phyloP scores from a whole-genome alignment of 2,113 vertebrate genomes.

The Clarias macrocephalus region DNA sequence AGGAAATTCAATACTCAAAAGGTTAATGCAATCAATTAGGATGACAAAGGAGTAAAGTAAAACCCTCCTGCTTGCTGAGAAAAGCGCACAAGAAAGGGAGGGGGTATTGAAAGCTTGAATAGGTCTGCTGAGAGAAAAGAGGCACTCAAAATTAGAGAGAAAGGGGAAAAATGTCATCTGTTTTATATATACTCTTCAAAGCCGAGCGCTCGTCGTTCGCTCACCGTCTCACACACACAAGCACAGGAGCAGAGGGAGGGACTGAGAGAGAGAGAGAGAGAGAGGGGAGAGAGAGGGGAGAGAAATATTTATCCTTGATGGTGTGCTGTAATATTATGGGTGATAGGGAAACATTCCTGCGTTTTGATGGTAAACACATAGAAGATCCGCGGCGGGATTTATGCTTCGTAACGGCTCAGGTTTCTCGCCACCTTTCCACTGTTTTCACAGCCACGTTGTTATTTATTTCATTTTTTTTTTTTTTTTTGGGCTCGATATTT shows the following conservation, averaged over 20 bases:
- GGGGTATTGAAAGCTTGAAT: conserved; percentile 79
- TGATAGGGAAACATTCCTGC: conserved; percentile 57
- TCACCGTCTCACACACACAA: conserved; percentile 37
- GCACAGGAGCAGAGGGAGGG: conserved; percentile 33
- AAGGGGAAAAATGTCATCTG: conserved; percentile 69
- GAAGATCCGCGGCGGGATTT: conserved; percentile 57
- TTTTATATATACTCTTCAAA: conserved; percentile 70
- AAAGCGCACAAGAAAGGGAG: conserved; percentile 76
- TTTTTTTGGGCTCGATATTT: conserved; percentile 52
- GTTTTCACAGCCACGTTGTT: conserved; percentile 57
- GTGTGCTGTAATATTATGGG: conserved; percentile 66
- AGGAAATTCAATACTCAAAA: conserved; percentile 99
- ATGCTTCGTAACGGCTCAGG: conserved; percentile 59
- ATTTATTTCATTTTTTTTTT: conserved; percentile 54
- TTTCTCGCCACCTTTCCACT: conserved; percentile 51
- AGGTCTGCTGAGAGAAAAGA: conserved; percentile 70
- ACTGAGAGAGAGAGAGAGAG: conserved; percentile 31
- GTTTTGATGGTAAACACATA: conserved; percentile 74
- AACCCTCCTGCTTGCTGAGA: conserved; percentile 94
- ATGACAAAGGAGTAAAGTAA: conserved; percentile 99
- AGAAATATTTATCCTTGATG: conserved; percentile 63
- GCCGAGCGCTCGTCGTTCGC: conserved; percentile 52
- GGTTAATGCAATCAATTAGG: conserved; percentile 99
- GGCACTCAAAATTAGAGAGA: conserved; percentile 69
- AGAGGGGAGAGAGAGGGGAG: conserved; percentile 24